Evolutionary conservation across 2,888 invertebrate genomes (phyloP), one percentile per base, ranked within the genome.

Genomic region (Atrina japonica): DNA sequence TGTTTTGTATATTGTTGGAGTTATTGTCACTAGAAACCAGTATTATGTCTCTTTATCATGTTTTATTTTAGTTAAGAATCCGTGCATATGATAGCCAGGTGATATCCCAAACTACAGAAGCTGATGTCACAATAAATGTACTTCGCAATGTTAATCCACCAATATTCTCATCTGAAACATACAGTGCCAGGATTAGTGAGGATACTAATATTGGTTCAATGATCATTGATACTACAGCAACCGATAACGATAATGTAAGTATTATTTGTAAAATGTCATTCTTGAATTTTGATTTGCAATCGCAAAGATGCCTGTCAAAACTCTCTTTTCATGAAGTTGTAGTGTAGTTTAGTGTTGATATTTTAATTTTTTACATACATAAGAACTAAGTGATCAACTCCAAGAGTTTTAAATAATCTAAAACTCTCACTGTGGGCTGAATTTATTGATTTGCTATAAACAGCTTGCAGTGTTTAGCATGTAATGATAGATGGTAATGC

Each of bases 121-220:
- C 85, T 6, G 73, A 83, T 55, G 83, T 88, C 11, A 66, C 71
- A 0, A 84, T 89, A 35, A 69, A 71, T 29, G 83, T 89, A 1
- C 66, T 70, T 0, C 75, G 88, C 16, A 89, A 89, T 69, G 82
- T 84, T 29, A 84, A 86, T 67, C 49, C 73, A 2, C 88, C 88
- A 18, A 45, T 69, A 1, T 88, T 88, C 78, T 59, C 61, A 3
- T 55, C 49, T 3, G 65, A 68, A 2, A 58, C 73, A 3, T 88
- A 85, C 74, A 60, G 69, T 0, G 60, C 74, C 14, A 73, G 71
- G 1, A 82, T 83, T 7, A 43, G 80, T 9, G 86, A 87, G 66
- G 74, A 79, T 0, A 72, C 73, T 11, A 56, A 40, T 5, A 77
- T 86, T 5, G 88, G 86, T 2, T 52, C 74, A 2, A 55, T 69